These are phyloP conservation scores for Philaethria dido DNA, from an alignment of 2,888 invertebrate species.

Conservation along the genomic window DNA sequence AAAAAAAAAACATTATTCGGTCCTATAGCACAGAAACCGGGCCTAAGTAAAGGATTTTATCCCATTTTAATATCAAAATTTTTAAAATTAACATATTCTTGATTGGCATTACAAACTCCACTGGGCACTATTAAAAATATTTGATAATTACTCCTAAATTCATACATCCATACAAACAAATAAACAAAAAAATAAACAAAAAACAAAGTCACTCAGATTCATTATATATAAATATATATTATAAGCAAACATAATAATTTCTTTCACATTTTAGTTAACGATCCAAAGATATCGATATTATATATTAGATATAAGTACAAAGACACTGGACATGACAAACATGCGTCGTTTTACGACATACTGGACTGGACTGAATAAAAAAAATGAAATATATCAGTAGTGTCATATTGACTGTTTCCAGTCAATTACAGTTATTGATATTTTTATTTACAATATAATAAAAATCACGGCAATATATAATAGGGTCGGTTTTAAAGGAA, in stretches of 20 bases:
- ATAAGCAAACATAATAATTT: neutral
- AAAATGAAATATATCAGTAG: neutral
- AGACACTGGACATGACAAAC: conserved; percentile 9
- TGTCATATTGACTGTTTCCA: neutral
- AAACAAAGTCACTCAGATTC: neutral
- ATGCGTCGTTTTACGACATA: neutral
- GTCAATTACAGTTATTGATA: conserved; percentile 3
- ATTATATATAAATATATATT: neutral
- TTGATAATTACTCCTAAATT: neutral
- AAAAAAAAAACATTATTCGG: neutral
- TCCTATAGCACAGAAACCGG: neutral
- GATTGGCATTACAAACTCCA: neutral
- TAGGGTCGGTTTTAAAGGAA: neutral
- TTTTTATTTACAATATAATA: neutral
- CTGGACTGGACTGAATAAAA: neutral
- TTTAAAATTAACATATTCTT: neutral
- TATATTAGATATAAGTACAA: neutral
- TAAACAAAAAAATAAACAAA: neutral
- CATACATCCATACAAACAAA: neutral
- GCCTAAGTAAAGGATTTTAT: neutral
- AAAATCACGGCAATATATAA: neutral
- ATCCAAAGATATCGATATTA: conserved; percentile 15
- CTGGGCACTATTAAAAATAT: neutral
- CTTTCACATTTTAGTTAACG: neutral
- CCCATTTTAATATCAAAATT: no score